Percentiles rank a stretch among this genome's conserved stretches.
Evolutionary conservation across 2,888 invertebrate genomes (phyloP).

Genomic region (Ctena decussata): DNA sequence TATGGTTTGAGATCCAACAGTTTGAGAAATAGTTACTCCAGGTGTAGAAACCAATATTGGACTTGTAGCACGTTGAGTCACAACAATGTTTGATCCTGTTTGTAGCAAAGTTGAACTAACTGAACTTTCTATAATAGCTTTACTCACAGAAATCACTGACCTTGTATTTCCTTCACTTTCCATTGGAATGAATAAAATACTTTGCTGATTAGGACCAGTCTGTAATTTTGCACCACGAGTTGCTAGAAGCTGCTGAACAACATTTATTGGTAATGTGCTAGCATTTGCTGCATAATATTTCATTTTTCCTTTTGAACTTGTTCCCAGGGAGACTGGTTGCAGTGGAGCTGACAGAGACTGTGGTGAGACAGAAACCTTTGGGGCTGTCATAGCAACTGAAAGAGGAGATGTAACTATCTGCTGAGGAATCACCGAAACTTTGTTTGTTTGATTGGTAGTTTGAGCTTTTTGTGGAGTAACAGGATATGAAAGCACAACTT

Average conservation of each 20-base stretch:
- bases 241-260: constrained; percentile 80
- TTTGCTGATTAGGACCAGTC: constrained; percentile 66
- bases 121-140: constrained; percentile 35
- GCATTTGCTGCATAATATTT: constrained; percentile 73
- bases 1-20: not conserved
- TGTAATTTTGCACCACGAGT: constrained; percentile 75
- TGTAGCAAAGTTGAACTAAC: constrained; percentile 19
- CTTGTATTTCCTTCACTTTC: constrained; percentile 49
- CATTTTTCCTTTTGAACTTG: constrained; percentile 34
- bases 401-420: not conserved
- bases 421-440: not conserved
- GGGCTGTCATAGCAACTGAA: not conserved
- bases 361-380: not conserved
- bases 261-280: constrained; percentile 73
- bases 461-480: constrained; percentile 34
- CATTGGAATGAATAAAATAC: constrained; percentile 64
- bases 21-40: not conserved
- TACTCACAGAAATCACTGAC: constrained; percentile 29
- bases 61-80: not conserved
- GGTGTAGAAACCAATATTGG: not conserved
- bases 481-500: constrained; percentile 22
- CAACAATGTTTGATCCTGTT: not conserved
- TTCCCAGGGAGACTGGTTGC: not conserved
- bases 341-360: not conserved
- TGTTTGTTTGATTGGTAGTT: not conserved